These are phyloP conservation scores for Chelon labrosus DNA, from an alignment of 2,797 vertebrate genomes.

Conservation along the genomic window DNA sequence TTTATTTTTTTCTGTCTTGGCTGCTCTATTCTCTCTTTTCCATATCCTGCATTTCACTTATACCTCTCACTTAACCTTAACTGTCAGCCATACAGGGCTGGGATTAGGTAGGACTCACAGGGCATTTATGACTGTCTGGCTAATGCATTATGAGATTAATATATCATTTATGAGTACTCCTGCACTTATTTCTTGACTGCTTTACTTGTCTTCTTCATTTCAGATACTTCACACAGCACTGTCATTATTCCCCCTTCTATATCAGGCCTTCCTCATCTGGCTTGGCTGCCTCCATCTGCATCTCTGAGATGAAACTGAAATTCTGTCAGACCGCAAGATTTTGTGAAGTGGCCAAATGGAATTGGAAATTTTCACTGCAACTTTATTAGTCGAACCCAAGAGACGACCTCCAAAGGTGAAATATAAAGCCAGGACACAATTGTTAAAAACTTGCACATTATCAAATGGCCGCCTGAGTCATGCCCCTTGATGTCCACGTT, in stretches of 20 bases:
- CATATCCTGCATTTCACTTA: conserved; percentile 55
- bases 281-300: conserved; percentile 45
- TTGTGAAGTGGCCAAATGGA: conserved; percentile 38
- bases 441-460: too few species aligned
- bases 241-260: conserved; percentile 14
- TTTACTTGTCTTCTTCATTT: conserved; percentile 53
- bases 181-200: conserved; percentile 36
- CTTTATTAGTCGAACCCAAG: conserved; percentile 24
- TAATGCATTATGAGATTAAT: conserved; percentile 54
- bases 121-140: conserved; percentile 57
- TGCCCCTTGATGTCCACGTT: too few species aligned
- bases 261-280: conserved; percentile 32
- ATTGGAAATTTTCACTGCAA: conserved; percentile 33
- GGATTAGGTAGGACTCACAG: conserved; percentile 56
- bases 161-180: conserved; percentile 55
- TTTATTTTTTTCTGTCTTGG: conserved; percentile 28
- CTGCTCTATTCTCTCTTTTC: conserved; percentile 48
- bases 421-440: too few species aligned
- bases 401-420: too few species aligned
- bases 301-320: conserved; percentile 36
- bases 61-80: conserved; percentile 59
- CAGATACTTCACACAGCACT: conserved; percentile 20
- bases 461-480: too few species aligned
- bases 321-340: conserved; percentile 52
- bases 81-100: conserved; percentile 51